These are phyloP conservation scores for Tridacna crocea DNA, from an alignment of 2,888 invertebrate genomes.

Conservation along the genomic window DNA sequence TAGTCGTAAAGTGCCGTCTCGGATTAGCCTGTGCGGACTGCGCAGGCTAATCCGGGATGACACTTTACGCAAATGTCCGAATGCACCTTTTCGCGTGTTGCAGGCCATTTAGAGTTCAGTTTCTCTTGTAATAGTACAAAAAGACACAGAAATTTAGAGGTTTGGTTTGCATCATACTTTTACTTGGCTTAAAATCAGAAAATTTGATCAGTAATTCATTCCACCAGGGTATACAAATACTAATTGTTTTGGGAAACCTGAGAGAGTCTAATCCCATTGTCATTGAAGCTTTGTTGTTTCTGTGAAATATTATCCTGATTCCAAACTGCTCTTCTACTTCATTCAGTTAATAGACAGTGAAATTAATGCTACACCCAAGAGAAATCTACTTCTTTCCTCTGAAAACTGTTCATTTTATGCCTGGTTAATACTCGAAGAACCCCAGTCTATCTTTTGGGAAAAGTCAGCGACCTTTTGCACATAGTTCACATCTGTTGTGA, in stretches of 20 bases:
- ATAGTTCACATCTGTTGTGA: no score
- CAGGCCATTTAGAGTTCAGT: no score
- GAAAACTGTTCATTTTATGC: constrained; percentile 4
- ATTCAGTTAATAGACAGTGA: constrained; percentile 21
- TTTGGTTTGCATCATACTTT: neutral
- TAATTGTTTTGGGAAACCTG: constrained; percentile 6
- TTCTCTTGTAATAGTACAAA: no score
- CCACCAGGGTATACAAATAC: constrained; percentile 10
- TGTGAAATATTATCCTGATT: constrained; percentile 19
- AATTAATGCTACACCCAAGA: constrained; percentile 21
- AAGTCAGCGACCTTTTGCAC: neutral
- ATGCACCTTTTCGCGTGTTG: no score
- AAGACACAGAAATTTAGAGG: neutral
- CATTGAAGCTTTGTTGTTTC: constrained; percentile 13
- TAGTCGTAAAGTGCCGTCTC: no score
- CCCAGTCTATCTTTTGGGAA: neutral
- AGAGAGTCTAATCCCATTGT: constrained; percentile 10
- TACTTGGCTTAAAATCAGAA: neutral
- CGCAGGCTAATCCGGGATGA: no score
- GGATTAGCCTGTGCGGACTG: no score
- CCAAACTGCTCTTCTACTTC: constrained; percentile 15
- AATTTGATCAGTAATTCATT: constrained; percentile 1
- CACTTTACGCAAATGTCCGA: no score
- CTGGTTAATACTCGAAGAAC: neutral
- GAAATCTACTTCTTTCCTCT: constrained; percentile 5